Evolutionary conservation across 2,797 vertebrate genomes (phyloP), one percentile per base, ranked within the genome.

Genomic region (Poeciliopsis infans): DNA sequence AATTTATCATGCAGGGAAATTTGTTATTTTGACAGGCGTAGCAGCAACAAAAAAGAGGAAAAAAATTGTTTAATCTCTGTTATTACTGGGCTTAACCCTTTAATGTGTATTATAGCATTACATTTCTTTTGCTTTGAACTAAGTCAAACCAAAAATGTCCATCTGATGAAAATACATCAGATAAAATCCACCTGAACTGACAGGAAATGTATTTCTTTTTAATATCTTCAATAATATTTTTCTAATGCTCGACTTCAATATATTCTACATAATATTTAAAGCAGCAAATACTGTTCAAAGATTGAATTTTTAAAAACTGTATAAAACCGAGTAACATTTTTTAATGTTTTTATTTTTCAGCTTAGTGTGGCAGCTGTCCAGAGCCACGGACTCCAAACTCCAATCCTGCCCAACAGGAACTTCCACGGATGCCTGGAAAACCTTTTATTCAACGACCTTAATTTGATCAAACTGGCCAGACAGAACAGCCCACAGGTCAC

Each of bases 351-450:
- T 55, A 1, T 86, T 82, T 72, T 93, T 95, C 96, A 99, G 98
- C 95, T 99, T 87, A 98, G 97, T 92, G 95, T 99, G 0, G 98
- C 97, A 89, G 97, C 97, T 68, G 96, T 96, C 70, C 95, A 96
- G 92, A 90, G 94, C 84, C 95, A 94, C 81, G 96, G 95, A 83
- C 96, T 97, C 92, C 95, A 96, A 92, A 98, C 97, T 87, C 97
- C 98, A 74, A 96, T 97, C 82, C 96, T 97, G 3, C 97, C 97
- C 93, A 97, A 96, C 93, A 97, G 96, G 89, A 98, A 99, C 89
- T 99, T 99, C 86, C 96, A 97, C 0, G 98, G 98, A 45, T 99
- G 98, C 91, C 95, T 99, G 78, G 98, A 99, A 90, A 99, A 99
- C 87, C 96, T 99, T 75, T 95, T 97, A 73, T 99, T 98, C 92